Conservation (phyloP, 2,797 vertebrate genomes). For the Helostoma temminkii region DNA sequence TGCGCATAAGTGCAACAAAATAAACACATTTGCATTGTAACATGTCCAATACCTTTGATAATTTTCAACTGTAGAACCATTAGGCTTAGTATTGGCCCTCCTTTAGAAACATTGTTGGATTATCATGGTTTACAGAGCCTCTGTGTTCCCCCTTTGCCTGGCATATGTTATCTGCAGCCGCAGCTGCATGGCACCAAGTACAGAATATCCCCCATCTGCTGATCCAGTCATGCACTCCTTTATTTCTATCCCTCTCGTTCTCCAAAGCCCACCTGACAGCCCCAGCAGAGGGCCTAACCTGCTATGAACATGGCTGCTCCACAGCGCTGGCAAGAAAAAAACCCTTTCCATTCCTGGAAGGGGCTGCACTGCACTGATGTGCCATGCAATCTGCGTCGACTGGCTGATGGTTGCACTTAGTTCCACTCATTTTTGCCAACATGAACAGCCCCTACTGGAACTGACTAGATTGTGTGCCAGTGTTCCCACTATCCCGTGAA, state of each 20-base stretch:
- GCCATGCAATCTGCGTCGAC: slow-evolving; percentile 71
- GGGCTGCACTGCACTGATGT: slow-evolving; percentile 50
- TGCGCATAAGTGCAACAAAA: slow-evolving; percentile 40
- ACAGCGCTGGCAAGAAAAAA: slow-evolving; percentile 59
- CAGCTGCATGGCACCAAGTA: slow-evolving; percentile 79
- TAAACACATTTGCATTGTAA: slow-evolving; percentile 67
- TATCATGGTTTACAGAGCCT: slow-evolving; percentile 73
- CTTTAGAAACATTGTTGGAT: slow-evolving; percentile 71
- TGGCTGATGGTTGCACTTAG: slow-evolving; percentile 68
- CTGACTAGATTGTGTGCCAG: slow-evolving; percentile 66
- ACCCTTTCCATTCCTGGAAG: slow-evolving; percentile 58
- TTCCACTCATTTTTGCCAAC: slow-evolving; percentile 62
- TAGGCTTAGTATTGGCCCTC: slow-evolving; percentile 60
- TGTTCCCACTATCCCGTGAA: slow-evolving; percentile 60
- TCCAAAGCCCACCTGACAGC: slow-evolving; percentile 71
- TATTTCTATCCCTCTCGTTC: slow-evolving; percentile 68
- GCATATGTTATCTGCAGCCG: slow-evolving; percentile 75
- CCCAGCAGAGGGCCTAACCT: slow-evolving; percentile 71
- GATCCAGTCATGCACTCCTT: slow-evolving; percentile 75
- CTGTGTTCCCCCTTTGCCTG: slow-evolving; percentile 65
- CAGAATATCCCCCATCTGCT: slow-evolving; percentile 73
- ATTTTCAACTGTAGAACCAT: slow-evolving; percentile 64
- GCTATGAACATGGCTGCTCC: slow-evolving; percentile 68
- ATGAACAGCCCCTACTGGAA: slow-evolving; percentile 57
- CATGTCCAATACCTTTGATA: slow-evolving; percentile 65